Conservation (phyloP, 2,888 invertebrate species). For the Heliconius cydno region DNA sequence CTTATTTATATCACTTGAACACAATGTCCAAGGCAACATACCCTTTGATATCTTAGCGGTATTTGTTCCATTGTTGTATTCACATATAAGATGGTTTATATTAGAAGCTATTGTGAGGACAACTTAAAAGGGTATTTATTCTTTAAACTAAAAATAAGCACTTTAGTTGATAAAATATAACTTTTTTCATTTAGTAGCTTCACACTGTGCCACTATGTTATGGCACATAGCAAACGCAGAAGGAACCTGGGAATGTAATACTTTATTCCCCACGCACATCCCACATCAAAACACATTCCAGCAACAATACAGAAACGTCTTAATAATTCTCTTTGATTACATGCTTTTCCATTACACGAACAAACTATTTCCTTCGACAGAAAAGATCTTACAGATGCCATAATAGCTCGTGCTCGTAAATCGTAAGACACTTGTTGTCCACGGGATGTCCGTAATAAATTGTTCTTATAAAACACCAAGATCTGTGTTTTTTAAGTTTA, state of each 20-base stretch:
- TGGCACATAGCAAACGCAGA: too few species aligned
- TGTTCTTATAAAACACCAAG: slow-evolving; percentile 18
- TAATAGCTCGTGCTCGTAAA: slow-evolving; percentile 32
- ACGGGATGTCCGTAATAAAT: slow-evolving; percentile 35
- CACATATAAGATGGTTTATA: slow-evolving; percentile 15
- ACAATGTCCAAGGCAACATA: slow-evolving; percentile 24
- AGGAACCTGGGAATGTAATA: too few species aligned
- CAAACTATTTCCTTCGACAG: slow-evolving; percentile 22
- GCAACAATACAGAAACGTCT: background rate
- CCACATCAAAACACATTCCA: background rate
- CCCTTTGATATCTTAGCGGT: slow-evolving; percentile 28
- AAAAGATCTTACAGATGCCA: slow-evolving; percentile 30
- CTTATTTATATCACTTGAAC: background rate
- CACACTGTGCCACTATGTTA: too few species aligned
- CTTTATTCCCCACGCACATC: too few species aligned
- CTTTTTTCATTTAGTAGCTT: too few species aligned
- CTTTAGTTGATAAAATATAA: too few species aligned
- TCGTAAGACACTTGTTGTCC: slow-evolving; percentile 16
- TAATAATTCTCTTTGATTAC: background rate
- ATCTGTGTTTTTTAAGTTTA: slow-evolving; percentile 15
- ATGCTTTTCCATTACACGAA: slow-evolving; percentile 5
- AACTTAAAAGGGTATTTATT: background rate
- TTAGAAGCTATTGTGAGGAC: slow-evolving; percentile 9
- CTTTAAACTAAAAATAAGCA: background rate
- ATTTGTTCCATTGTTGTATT: slow-evolving; percentile 15